Percentiles rank a stretch among this genome's conserved stretches.
These are phyloP conservation scores for Lissocephala sabroskyi DNA, from an alignment of 2,888 invertebrate species.

Conservation along the genomic window DNA sequence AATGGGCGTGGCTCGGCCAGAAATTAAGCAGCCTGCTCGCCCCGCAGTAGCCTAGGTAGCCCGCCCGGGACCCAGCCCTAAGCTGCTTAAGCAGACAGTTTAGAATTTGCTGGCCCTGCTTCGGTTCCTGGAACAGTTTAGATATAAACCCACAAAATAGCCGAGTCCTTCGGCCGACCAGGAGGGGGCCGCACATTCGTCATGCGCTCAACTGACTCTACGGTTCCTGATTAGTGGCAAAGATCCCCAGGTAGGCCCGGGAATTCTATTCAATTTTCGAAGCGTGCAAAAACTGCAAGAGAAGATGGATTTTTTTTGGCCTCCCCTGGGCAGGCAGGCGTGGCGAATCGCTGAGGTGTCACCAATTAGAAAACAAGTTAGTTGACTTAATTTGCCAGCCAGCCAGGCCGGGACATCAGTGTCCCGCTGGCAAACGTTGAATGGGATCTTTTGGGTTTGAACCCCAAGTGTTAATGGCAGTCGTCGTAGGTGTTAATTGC, in stretches of 20 bases:
- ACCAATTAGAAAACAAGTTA: conserved; percentile 67
- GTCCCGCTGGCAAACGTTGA: conserved; percentile 33
- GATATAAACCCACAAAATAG: conserved; percentile 45
- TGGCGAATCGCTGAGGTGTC: conserved; percentile 67
- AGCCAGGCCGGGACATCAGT: conserved; percentile 6
- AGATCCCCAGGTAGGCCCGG: conserved; percentile 20
- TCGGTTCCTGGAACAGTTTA: conserved; percentile 51
- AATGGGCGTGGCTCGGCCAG: conserved; percentile 47
- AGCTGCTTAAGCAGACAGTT: conserved; percentile 24
- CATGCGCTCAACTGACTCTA: not conserved
- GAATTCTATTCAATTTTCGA: conserved; percentile 40
- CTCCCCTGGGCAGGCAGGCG: conserved; percentile 23
- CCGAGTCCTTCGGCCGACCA: not conserved
- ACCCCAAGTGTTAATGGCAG: conserved; percentile 55
- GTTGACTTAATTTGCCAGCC: conserved; percentile 29
- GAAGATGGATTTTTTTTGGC: too few species aligned
- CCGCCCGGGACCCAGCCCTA: conserved; percentile 11
- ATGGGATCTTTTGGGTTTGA: conserved; percentile 30
- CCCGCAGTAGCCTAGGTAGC: conserved; percentile 11
- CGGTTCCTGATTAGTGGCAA: conserved; percentile 15
- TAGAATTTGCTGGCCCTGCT: not conserved
- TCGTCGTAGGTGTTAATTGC: conserved; percentile 57
- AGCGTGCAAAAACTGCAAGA: conserved; percentile 30
- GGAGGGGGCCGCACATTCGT: conserved; percentile 2
- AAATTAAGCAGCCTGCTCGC: conserved; percentile 12